phyloP scores from a whole-genome alignment of 2,113 vertebrate genomes.

The Rhinopithecus roxellana region DNA sequence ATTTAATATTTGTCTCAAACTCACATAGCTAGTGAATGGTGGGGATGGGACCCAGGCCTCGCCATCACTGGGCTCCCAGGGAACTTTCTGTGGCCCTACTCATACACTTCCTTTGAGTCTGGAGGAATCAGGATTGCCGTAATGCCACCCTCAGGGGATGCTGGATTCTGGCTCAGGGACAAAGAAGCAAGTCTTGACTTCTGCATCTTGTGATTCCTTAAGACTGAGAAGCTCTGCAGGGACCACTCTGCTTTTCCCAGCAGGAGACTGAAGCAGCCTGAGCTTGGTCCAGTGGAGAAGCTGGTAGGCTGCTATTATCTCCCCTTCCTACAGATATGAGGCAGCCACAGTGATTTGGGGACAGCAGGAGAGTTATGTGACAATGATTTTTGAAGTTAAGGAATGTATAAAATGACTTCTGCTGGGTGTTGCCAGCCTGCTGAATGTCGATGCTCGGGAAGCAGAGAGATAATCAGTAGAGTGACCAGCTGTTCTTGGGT shows the following conservation, averaged over 20 bases:
- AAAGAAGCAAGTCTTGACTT: background rate
- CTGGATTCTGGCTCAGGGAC: background rate
- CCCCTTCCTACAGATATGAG: background rate
- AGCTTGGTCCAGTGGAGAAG: background rate
- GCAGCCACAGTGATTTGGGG: background rate
- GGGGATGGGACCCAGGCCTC: too few species aligned
- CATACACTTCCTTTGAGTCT: background rate
- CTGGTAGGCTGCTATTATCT: background rate
- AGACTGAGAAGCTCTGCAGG: background rate
- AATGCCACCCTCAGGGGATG: background rate
- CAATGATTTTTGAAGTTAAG: background rate
- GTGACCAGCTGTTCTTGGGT: background rate
- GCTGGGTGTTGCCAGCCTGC: background rate
- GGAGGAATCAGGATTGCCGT: background rate
- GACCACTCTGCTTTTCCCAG: background rate
- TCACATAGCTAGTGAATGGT: background rate
- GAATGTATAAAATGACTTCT: background rate
- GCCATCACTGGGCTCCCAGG: background rate
- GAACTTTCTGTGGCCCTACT: background rate
- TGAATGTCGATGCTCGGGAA: background rate
- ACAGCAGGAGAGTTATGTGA: background rate
- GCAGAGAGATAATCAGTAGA: background rate
- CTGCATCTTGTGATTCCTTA: background rate
- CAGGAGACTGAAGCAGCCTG: background rate
- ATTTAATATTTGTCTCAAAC: background rate